A percentile compares a stretch with the other conserved stretches of the same genome.
Conservation (phyloP, 2,797 vertebrate genomes). For the Pipistrellus pygmaeus region DNA sequence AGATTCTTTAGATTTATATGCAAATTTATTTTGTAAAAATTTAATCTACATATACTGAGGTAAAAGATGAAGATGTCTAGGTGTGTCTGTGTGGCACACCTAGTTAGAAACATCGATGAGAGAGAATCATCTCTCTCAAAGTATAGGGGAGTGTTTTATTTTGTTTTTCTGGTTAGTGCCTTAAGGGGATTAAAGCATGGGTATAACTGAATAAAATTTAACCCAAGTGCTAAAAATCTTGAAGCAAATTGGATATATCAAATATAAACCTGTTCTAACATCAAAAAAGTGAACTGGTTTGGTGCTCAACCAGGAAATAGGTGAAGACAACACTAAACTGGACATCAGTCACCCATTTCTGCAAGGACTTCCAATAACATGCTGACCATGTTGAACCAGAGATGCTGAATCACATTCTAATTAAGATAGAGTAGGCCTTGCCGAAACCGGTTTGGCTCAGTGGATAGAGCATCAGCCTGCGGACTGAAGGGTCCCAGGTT, state of each 20-base stretch:
- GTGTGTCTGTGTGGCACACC: not conserved
- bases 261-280: not conserved
- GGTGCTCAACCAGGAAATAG: not conserved
- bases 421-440: not conserved
- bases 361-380: not conserved
- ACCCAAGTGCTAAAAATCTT: not conserved
- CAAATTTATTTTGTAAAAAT: not conserved
- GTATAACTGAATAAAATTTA: not conserved
- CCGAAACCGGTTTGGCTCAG: too few species aligned
- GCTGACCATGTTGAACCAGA: not conserved
- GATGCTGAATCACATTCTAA: not conserved
- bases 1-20: slow-evolving; percentile 26
- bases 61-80: not conserved
- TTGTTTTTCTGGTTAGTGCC: not conserved
- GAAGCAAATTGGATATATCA: not conserved
- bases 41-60: not conserved
- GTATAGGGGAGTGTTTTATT: not conserved
- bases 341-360: not conserved
- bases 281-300: not conserved
- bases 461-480: too few species aligned
- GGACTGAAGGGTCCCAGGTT: too few species aligned
- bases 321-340: not conserved
- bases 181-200: not conserved
- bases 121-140: not conserved
- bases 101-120: too few species aligned